A percentile compares a stretch with the other conserved stretches of the same genome.
phyloP scores from a whole-genome alignment of 2,113 vertebrate species.

The Clarias macrocephalus region DNA sequence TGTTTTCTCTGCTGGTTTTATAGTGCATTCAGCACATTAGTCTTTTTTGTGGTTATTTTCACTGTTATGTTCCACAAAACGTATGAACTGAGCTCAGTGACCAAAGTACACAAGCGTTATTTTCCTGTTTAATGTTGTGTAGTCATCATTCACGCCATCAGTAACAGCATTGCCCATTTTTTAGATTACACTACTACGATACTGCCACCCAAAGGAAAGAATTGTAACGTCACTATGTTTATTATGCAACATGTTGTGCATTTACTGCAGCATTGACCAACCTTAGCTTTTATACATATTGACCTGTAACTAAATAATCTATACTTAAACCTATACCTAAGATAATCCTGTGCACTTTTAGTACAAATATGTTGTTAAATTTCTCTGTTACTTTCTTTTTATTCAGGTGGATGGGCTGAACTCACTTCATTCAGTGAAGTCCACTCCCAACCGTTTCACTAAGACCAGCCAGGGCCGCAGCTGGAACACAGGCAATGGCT shows the following conservation, averaged over 20 bases:
- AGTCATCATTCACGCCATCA: neutral
- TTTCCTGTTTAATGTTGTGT: neutral
- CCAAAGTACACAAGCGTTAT: neutral
- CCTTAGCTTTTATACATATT: neutral
- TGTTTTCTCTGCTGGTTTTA: conserved; percentile 53
- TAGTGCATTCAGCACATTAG: conserved; percentile 44
- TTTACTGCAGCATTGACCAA: neutral
- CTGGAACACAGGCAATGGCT: conserved; percentile 98
- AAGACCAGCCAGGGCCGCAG: conserved; percentile 98
- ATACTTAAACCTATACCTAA: too few species aligned
- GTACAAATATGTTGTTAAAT: neutral
- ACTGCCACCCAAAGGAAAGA: conserved; percentile 31
- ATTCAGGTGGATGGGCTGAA: conserved; percentile 89
- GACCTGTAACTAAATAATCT: neutral
- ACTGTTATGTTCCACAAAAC: neutral
- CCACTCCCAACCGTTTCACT: conserved; percentile 92
- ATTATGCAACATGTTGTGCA: neutral
- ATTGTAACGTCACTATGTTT: neutral
- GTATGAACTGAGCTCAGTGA: neutral
- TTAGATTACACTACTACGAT: neutral
- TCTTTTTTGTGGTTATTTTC: conserved; percentile 25
- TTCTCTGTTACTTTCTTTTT: neutral
- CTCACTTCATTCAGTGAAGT: conserved; percentile 94
- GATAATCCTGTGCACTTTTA: neutral
- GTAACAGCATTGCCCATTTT: neutral